Conservation (phyloP, 2,888 invertebrate genomes). For the Chalcis sispes region DNA sequence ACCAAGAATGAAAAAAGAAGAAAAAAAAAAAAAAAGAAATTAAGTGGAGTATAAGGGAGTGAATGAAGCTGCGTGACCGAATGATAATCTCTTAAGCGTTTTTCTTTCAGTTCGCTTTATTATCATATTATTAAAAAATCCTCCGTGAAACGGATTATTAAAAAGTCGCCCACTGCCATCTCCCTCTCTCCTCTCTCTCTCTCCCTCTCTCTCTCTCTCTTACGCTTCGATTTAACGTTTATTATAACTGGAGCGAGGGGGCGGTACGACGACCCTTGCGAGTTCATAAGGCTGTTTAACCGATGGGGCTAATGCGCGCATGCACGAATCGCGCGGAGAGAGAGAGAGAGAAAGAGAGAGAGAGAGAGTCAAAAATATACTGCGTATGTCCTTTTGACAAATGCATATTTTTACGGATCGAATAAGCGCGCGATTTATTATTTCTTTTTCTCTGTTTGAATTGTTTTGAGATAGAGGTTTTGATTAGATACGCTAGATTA, state of each 20-base stretch:
- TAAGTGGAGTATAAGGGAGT: conserved; percentile 27
- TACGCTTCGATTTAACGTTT: conserved; percentile 66
- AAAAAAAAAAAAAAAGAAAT: conserved; percentile 50
- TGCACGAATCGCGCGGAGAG: neutral
- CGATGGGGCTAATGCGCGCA: conserved; percentile 1
- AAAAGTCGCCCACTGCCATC: conserved; percentile 62
- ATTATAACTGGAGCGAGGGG: neutral
- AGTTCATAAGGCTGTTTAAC: no score
- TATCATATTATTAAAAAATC: conserved; percentile 76
- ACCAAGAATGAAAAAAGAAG: neutral
- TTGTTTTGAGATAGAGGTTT: neutral
- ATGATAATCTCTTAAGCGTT: conserved; percentile 72
- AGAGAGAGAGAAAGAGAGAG: no score
- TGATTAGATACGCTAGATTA: conserved; percentile 13
- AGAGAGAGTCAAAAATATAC: conserved; percentile 4
- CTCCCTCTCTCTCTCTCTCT: conserved; percentile 73
- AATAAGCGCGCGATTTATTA: no score
- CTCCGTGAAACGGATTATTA: conserved; percentile 74
- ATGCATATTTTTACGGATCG: neutral
- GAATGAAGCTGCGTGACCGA: conserved; percentile 66
- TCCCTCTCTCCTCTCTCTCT: conserved; percentile 68
- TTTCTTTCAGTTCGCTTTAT: conserved; percentile 74
- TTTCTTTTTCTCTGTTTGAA: neutral
- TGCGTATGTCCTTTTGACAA: conserved; percentile 8
- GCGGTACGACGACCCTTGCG: neutral